phyloP scores from a whole-genome alignment of 2,113 vertebrate genomes.

The Dipodomys spectabilis region DNA sequence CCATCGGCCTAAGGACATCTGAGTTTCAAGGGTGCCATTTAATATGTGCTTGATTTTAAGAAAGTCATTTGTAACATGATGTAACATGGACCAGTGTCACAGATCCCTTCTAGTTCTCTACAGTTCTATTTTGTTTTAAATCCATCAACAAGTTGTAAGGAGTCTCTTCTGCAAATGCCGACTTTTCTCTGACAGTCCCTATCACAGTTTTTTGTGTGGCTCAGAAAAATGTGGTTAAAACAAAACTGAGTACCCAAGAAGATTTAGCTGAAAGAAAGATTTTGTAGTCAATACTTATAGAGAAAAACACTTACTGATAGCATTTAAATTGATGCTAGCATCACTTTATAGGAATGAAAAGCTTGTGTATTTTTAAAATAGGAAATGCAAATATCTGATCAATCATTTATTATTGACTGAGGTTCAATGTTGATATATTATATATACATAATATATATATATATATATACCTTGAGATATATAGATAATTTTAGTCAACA shows the following conservation, averaged over 20 bases:
- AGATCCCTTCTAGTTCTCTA: neutral
- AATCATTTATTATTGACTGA: conserved; percentile 63
- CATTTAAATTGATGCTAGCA: conserved; percentile 44
- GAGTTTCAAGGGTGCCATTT: neutral
- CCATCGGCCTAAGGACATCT: neutral
- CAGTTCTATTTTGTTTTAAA: neutral
- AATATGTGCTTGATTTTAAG: neutral
- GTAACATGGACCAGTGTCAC: neutral
- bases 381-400: conserved; percentile 58
- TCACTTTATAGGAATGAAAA: conserved; percentile 56
- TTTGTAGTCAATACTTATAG: conserved; percentile 23
- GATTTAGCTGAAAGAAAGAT: conserved; percentile 13
- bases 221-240: conserved; percentile 19
- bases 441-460: too few species aligned
- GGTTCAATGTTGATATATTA: conserved; percentile 50
- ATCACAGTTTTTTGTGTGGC: neutral
- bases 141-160: neutral
- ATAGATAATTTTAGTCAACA: conserved; percentile 55
- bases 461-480: neutral
- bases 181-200: neutral
- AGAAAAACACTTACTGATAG: neutral
- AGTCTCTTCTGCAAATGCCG: neutral
- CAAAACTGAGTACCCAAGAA: neutral
- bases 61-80: neutral
- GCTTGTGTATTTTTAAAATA: conserved; percentile 9